Percentiles rank a stretch among this genome's conserved stretches.
Evolutionary conservation across 1,140 invertebrate species (phyloP).

Genomic region (Aphidius ervi): DNA sequence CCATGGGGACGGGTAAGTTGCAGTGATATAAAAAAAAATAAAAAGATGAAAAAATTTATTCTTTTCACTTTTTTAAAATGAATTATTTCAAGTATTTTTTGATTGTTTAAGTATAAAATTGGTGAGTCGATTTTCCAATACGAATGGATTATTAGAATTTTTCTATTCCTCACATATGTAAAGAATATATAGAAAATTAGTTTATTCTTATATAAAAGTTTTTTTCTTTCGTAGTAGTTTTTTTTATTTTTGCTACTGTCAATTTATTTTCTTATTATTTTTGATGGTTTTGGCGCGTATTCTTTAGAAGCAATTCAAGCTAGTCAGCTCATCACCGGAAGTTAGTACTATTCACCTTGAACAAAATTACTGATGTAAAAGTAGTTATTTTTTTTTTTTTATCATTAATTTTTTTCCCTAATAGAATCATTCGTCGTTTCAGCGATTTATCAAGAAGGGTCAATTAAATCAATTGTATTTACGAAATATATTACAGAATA

Average conservation of each 20-base stretch:
- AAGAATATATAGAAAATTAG: too few relatives aligned
- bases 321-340: too few relatives aligned
- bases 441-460: not conserved
- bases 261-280: too few relatives aligned
- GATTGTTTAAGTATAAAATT: not conserved
- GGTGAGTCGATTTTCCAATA: not conserved
- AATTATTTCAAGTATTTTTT: not conserved
- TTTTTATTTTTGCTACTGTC: too few relatives aligned
- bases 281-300: too few relatives aligned
- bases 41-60: not conserved
- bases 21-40: not conserved
- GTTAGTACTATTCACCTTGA: too few relatives aligned
- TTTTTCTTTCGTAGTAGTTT: too few relatives aligned
- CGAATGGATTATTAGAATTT: too few relatives aligned
- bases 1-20: constrained; percentile 52
- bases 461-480: not conserved
- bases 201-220: too few relatives aligned
- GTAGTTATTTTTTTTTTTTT: constrained; percentile 1
- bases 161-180: too few relatives aligned
- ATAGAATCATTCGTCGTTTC: not conserved
- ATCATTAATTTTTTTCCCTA: not conserved
- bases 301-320: too few relatives aligned
- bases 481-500: constrained; percentile 19
- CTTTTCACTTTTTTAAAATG: constrained; percentile 3
- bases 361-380: too few relatives aligned